phyloP scores from a whole-genome alignment of 2,797 vertebrate species.

The Xerus rutilus region DNA sequence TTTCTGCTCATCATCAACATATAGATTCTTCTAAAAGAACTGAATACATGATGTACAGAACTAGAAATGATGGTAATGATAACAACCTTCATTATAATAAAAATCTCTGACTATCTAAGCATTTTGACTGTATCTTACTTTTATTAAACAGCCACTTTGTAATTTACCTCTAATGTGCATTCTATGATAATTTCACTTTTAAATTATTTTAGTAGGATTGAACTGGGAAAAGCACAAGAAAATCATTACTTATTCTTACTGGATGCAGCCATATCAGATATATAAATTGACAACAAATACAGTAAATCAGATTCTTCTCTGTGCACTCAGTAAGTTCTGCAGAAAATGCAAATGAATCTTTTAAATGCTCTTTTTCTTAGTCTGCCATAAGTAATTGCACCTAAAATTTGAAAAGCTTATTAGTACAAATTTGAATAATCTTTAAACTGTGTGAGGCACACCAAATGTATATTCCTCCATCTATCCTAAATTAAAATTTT shows the following conservation, averaged over 20 bases:
- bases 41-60: background rate
- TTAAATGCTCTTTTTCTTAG: background rate
- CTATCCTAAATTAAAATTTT: background rate
- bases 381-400: background rate
- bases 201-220: background rate
- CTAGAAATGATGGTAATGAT: background rate
- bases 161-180: background rate
- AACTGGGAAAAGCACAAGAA: conserved; percentile 14
- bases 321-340: background rate
- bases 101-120: conserved; percentile 26
- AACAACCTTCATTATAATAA: background rate
- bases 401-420: background rate
- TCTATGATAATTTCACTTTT: conserved; percentile 27
- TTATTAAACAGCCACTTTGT: background rate
- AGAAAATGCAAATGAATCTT: conserved; percentile 51
- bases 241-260: conserved; percentile 26
- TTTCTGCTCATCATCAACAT: background rate
- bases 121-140: background rate
- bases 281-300: background rate
- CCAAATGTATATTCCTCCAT: background rate
- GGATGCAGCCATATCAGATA: background rate
- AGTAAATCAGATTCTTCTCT: background rate
- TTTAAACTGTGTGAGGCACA: background rate
- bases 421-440: conserved; percentile 7
- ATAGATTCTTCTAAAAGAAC: background rate